These are phyloP conservation scores for Anolis carolinensis DNA, from an alignment of 2,113 vertebrate genomes.

Conservation along the genomic window DNA sequence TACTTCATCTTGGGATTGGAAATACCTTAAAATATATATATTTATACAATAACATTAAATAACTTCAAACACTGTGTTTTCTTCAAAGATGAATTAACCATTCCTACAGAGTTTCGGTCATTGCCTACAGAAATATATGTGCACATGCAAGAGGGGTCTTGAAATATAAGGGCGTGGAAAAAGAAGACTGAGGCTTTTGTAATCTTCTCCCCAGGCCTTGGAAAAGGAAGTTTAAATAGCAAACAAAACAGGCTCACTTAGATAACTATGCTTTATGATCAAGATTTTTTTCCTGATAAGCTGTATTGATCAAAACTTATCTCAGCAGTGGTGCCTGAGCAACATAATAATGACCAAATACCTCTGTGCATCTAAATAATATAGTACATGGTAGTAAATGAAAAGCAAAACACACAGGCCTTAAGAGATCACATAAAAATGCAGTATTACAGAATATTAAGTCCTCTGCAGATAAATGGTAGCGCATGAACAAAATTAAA, in stretches of 20 bases:
- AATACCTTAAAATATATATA: constrained; percentile 58
- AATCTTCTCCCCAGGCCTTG: constrained; percentile 27
- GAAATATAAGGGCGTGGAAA: background rate
- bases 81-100: constrained; percentile 66
- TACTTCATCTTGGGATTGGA: constrained; percentile 54
- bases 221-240: constrained; percentile 48
- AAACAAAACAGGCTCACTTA: constrained; percentile 45
- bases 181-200: background rate
- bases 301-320: constrained; percentile 54
- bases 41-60: constrained; percentile 65
- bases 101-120: constrained; percentile 48
- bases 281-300: constrained; percentile 27
- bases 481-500: constrained; percentile 63
- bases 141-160: constrained; percentile 2
- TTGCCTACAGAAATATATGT: constrained; percentile 31
- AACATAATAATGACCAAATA: constrained; percentile 43
- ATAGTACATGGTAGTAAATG: constrained; percentile 47
- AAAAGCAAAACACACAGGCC: constrained; percentile 50
- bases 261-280: constrained; percentile 52
- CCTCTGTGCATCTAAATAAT: constrained; percentile 50
- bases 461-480: constrained; percentile 49
- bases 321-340: constrained; percentile 44
- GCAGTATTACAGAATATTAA: constrained; percentile 48
- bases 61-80: constrained; percentile 63
- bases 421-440: constrained; percentile 52